A percentile compares a stretch with the other conserved stretches of the same genome.
Evolutionary conservation across 2,113 vertebrate species (phyloP).

Genomic region (Antechinus stuartii): DNA sequence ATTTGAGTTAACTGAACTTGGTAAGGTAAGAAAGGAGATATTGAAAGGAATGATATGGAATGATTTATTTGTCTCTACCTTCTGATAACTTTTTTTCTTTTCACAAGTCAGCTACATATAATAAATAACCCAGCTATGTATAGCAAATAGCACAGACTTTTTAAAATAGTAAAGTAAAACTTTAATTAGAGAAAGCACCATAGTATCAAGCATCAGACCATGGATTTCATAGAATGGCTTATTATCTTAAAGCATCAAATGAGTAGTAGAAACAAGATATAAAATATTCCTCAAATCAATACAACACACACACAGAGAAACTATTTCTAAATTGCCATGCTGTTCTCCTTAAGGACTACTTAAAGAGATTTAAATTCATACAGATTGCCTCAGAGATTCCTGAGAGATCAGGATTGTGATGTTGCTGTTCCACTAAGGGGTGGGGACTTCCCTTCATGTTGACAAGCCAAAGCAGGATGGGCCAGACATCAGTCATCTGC

Average conservation of each 20-base stretch:
- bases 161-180: neutral
- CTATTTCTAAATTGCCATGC: neutral
- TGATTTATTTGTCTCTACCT: neutral
- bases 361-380: neutral
- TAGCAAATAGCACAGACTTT: neutral
- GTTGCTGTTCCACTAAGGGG: neutral
- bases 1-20: neutral
- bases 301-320: neutral
- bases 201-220: neutral
- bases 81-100: neutral
- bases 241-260: neutral
- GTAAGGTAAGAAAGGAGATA: neutral
- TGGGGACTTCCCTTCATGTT: neutral
- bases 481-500: neutral
- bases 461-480: neutral
- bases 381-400: neutral
- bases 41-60: neutral
- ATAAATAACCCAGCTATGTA: neutral
- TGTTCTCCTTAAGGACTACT: neutral
- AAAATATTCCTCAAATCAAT: neutral
- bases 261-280: neutral
- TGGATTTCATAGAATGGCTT: neutral
- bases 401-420: neutral
- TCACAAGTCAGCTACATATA: neutral
- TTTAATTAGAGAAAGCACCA: neutral